A percentile compares a stretch with the other conserved stretches of the same genome.
Conservation (phyloP, 1,140 invertebrate species). For the Glossosoma conforme region DNA sequence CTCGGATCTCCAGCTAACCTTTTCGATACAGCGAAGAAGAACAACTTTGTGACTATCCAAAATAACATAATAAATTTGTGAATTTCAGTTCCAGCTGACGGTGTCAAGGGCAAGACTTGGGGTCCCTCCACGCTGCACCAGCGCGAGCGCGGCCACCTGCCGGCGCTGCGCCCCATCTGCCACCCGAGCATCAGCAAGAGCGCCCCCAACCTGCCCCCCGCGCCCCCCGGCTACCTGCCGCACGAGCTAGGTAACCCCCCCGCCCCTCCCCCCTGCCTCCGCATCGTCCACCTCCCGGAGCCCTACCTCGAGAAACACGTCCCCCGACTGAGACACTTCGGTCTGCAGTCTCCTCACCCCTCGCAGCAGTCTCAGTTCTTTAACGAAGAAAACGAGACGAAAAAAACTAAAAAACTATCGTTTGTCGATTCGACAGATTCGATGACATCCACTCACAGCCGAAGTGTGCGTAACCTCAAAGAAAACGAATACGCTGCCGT, state of each 20-base stretch:
- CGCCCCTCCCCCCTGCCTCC: slow-evolving; percentile 29
- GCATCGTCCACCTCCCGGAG: slow-evolving; percentile 7
- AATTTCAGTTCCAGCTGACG: slow-evolving; percentile 78
- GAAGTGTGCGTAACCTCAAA: slow-evolving; percentile 15
- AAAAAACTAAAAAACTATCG: neutral
- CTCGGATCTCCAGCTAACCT: too few relatives aligned
- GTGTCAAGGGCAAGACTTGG: slow-evolving; percentile 96
- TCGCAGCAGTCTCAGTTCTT: neutral
- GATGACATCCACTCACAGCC: slow-evolving; percentile 16
- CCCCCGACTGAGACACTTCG: neutral
- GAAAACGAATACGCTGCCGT: slow-evolving; percentile 41
- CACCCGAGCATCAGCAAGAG: slow-evolving; percentile 50
- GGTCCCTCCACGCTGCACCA: slow-evolving; percentile 90
- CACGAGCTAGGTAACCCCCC: slow-evolving; percentile 59
- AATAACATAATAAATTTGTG: too few relatives aligned
- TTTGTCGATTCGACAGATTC: neutral
- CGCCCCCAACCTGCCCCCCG: slow-evolving; percentile 81
- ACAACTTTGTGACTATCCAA: too few relatives aligned
- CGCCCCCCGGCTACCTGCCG: slow-evolving; percentile 47
- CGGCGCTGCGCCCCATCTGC: slow-evolving; percentile 41
- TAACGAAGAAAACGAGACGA: neutral
- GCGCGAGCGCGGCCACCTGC: slow-evolving; percentile 74
- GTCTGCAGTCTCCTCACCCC: neutral
- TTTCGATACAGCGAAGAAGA: too few relatives aligned
- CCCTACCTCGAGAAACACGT: neutral